phyloP scores from a whole-genome alignment of 2,113 vertebrate genomes.

The Pterocles gutturalis region DNA sequence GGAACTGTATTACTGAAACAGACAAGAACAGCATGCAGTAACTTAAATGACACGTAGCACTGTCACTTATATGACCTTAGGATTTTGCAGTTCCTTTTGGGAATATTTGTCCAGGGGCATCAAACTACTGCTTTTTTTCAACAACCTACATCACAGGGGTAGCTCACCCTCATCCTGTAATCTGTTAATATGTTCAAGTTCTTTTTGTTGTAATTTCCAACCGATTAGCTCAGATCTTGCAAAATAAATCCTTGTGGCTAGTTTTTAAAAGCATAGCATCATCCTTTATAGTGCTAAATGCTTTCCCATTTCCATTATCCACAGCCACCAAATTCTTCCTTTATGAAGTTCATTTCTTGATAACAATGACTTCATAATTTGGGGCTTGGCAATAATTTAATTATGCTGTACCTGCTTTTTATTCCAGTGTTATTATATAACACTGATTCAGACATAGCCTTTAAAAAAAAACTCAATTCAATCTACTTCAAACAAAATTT shows the following conservation, averaged over 20 bases:
- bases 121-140: neutral
- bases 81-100: neutral
- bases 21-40: neutral
- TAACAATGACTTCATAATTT: neutral
- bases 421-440: neutral
- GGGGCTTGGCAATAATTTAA: neutral
- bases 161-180: neutral
- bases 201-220: neutral
- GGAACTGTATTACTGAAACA: neutral
- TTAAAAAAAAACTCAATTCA: neutral
- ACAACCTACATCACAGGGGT: neutral
- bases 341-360: neutral
- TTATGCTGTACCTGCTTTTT: neutral
- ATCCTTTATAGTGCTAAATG: neutral
- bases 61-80: neutral
- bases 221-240: neutral
- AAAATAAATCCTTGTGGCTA: neutral
- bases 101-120: neutral
- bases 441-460: neutral
- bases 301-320: neutral
- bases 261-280: neutral
- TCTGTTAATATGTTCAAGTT: neutral
- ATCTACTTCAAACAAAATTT: neutral
- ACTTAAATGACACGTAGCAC: neutral
- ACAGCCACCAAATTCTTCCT: neutral